Conservation (phyloP, 2,797 vertebrate genomes). For the Morus bassanus region DNA sequence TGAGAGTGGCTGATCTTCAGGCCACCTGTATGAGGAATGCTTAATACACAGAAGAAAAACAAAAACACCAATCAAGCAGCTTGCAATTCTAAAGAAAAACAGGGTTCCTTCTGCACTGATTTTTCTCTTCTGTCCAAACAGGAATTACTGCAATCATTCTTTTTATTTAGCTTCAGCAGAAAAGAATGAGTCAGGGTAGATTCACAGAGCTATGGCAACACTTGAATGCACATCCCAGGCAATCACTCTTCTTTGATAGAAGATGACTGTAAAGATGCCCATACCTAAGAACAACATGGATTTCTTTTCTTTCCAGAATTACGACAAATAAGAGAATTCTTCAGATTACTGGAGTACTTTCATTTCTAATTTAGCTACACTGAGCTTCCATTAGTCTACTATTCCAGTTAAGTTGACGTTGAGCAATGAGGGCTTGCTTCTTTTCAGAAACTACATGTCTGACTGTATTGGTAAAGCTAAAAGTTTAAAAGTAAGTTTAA, state of each 20-base stretch:
- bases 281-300: neutral
- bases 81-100: neutral
- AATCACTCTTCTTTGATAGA: neutral
- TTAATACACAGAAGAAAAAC: neutral
- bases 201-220: neutral
- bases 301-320: neutral
- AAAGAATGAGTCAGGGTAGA: neutral
- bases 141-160: neutral
- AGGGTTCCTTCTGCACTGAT: neutral
- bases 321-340: neutral
- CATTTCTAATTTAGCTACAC: neutral
- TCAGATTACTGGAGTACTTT: neutral
- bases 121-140: neutral
- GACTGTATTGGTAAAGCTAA: neutral
- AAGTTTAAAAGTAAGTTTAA: no score
- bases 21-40: neutral
- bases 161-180: neutral
- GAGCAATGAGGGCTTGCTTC: neutral
- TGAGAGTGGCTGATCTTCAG: neutral
- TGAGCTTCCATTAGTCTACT: neutral
- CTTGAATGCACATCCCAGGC: neutral
- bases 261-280: neutral
- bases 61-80: neutral
- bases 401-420: neutral
- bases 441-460: neutral